Evolutionary conservation across 2,797 vertebrate genomes (phyloP), one percentile per base, ranked within the genome.

Genomic region (Atherinosoma microstoma): DNA sequence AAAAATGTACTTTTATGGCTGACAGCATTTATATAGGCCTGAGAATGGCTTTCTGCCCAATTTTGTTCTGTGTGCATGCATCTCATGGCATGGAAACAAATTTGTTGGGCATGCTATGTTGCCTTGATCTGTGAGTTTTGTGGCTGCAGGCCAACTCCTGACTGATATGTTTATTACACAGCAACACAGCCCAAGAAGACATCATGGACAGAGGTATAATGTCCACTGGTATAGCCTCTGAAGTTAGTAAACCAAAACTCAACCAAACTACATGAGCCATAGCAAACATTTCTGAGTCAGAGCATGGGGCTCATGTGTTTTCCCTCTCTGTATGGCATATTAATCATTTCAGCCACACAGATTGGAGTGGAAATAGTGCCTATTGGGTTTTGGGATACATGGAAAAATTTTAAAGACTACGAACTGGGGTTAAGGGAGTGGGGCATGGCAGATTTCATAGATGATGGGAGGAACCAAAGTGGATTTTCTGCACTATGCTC

Each of bases 401-500:
- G 27, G 22, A 53, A 62, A 76, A 70, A 66, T 80, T 6, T 76
- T 74, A 29, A 58, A 79, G 67, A 83, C 59, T 49, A 58, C 68
- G 67, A 66, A 66, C 56, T 70, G 72, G 69, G 68, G 76, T 84
- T 73, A 40, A 63, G 73, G 75, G 76, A 78, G 42, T 20, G 42
- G 62, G 54, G 53, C 67, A 77, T 7, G 62, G 59, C 84, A 88
- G 83, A 84, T 89, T 93, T 90, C 84, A 86, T 58, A 85, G 89
- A 82, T 88, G 86, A 89, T 73, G 67, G 72, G 76, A 88, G 78
- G 82, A 87, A 86, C 83, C 85, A 86, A 90, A 91, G 84, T 85
- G 74, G 86, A 89, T 92, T 92, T 92, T 91, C 88, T 90, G 89
- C 87, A 79, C 83, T 73, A 62, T 75, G 75, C 80, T 87, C 76